Base-by-base conservation (phyloP, 2,113 vertebrate species). In the Hyperopisus bebe region DNA sequence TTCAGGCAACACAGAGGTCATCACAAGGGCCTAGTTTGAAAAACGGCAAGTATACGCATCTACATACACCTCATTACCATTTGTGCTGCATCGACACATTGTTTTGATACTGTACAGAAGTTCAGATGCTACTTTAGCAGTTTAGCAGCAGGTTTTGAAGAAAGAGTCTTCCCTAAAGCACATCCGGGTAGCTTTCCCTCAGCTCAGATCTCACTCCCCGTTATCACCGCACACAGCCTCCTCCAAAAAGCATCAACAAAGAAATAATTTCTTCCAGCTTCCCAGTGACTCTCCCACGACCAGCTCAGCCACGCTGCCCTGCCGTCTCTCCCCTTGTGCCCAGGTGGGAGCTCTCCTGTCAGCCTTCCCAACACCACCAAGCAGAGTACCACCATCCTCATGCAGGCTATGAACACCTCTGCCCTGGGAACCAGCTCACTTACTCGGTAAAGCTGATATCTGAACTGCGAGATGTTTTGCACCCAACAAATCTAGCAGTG, bases 71-170 rank as follows among this genome's bases (percentile, higher is more conserved):
- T n/a, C 24, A 86, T 50, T 86, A 86, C 47, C 44, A 50, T 86
- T 86, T 86, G 44, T 86, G 83, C 83, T 86, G 83, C n/a, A 31
- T 47, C 83, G 24, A 47, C 83, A 86, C 85, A 46, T 84, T 84
- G 46, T 87, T 51, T 51, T 51, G 47, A 86, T 87, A 39, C 35
- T 39, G 24, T 15, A 55, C 4, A 87, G 47, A 86, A 86, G 44
- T 11, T 47, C 24, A 15, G 47, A 48, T 50, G 83, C 24, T 86
- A 53, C 42, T 84, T 84, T 84, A 84, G 39, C 82, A 24, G 44
- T 46, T 84, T 24, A 46, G 24, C 42, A 19, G 82, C 27, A 27
- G n/a, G 55, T 11, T 6, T 13, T 10, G 24, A 50, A 85, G 44
- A 48, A 24, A 85, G 80, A 47, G 27, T 53, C 50, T 35, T 35